phyloP scores from a whole-genome alignment of 2,888 invertebrate genomes.

The Hemistola chrysoprasaria region DNA sequence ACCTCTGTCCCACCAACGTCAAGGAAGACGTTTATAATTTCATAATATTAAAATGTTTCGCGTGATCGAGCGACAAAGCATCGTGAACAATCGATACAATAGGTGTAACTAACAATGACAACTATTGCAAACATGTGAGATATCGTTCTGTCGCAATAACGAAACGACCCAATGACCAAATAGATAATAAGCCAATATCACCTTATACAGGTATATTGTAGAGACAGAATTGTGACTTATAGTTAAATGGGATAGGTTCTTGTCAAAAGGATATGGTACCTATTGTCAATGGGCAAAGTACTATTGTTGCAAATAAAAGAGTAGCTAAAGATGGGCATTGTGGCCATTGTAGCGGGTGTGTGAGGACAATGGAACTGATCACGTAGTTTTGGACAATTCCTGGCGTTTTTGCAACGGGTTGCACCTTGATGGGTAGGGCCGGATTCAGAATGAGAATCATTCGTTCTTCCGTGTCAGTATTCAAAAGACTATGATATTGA shows the following conservation, averaged over 20 bases:
- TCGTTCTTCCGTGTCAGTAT: too few species aligned
- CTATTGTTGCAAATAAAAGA: constrained; percentile 73
- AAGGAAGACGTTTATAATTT: constrained; percentile 81
- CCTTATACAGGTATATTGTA: constrained; percentile 3
- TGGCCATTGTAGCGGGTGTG: constrained; percentile 78
- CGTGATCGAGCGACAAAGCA: constrained; percentile 70
- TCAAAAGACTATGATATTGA: too few species aligned
- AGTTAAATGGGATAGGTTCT: constrained; percentile 1
- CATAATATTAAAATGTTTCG: constrained; percentile 81
- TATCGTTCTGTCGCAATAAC: constrained; percentile 41
- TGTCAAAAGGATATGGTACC: constrained; percentile 27
- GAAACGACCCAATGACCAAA: constrained; percentile 34
- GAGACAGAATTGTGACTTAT: constrained; percentile 15
- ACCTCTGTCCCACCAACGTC: constrained; percentile 38
- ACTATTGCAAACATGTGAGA: constrained; percentile 78
- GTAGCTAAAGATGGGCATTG: constrained; percentile 79
- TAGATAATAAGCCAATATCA: constrained; percentile 5
- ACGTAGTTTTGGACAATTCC: constrained; percentile 80
- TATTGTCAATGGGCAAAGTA: constrained; percentile 73
- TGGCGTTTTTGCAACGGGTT: constrained; percentile 78
- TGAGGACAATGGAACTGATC: constrained; percentile 67
- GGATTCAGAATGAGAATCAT: constrained; percentile 33
- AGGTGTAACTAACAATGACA: constrained; percentile 79
- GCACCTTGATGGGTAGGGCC: constrained; percentile 69
- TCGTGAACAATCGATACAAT: constrained; percentile 72